Conservation (phyloP, 2,797 vertebrate species). For the Labeo calbasu region DNA sequence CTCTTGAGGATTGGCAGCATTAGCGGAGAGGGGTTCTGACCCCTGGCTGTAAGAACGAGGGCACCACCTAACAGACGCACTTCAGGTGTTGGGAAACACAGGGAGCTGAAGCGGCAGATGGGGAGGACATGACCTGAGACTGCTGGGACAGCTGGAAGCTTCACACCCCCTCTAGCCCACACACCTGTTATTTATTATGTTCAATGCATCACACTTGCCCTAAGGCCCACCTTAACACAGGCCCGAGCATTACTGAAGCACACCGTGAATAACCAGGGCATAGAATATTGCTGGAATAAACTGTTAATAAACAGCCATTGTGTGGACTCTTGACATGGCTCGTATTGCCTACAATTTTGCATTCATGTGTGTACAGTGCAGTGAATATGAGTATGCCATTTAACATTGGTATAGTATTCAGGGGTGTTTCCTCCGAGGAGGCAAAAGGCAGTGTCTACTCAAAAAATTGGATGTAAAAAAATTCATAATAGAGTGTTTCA, state of each 20-base stretch:
- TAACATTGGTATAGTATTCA: not conserved
- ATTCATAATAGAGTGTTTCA: no score
- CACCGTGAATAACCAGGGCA: not conserved
- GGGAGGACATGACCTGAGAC: conserved; percentile 74
- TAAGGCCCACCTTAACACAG: conserved; percentile 54
- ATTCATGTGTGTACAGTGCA: not conserved
- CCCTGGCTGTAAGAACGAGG: conserved; percentile 65
- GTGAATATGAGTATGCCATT: not conserved
- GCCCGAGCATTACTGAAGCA: conserved; percentile 36
- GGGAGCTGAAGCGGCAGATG: conserved; percentile 73
- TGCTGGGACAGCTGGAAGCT: conserved; percentile 79
- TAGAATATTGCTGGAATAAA: conserved; percentile 4
- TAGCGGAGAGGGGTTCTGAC: conserved; percentile 64
- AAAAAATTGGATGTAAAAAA: no score
- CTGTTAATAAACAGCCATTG: not conserved
- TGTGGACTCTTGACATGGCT: not conserved
- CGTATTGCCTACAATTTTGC: not conserved
- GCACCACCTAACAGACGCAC: conserved; percentile 58
- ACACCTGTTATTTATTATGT: conserved; percentile 89
- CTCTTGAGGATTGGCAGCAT: conserved; percentile 27
- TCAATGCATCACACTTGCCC: conserved; percentile 77
- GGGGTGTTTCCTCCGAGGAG: no score
- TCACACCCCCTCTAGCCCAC: conserved; percentile 68
- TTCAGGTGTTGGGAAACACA: conserved; percentile 64
- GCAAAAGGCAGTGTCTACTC: no score